phyloP scores from a whole-genome alignment of 2,888 invertebrate genomes.

The Acronicta aceris region DNA sequence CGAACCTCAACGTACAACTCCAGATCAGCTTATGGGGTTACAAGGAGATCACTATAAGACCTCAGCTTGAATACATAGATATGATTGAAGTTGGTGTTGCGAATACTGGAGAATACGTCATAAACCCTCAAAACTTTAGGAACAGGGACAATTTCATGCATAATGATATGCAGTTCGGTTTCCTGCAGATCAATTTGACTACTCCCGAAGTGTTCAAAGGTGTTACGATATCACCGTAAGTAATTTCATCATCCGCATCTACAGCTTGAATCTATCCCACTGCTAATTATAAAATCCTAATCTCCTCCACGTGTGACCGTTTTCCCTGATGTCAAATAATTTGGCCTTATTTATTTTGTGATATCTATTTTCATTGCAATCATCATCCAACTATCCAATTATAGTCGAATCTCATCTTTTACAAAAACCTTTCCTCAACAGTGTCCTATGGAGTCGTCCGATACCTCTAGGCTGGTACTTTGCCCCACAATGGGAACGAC shows the following conservation, averaged over 20 bases:
- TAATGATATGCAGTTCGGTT: slow-evolving; percentile 95
- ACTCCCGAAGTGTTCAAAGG: slow-evolving; percentile 92
- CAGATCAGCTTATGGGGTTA: slow-evolving; percentile 97
- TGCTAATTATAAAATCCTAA: too few relatives aligned
- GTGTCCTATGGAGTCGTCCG: slow-evolving; percentile 96
- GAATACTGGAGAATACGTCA: slow-evolving; percentile 92
- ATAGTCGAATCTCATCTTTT: too few relatives aligned
- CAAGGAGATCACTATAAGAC: slow-evolving; percentile 94
- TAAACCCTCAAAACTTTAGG: slow-evolving; percentile 92
- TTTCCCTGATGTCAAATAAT: too few relatives aligned
- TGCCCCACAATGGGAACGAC: slow-evolving; percentile 95
- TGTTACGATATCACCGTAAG: slow-evolving; percentile 93
- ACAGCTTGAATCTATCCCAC: not conserved
- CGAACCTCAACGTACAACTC: slow-evolving; percentile 93
- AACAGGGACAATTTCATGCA: slow-evolving; percentile 91
- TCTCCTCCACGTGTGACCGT: too few relatives aligned
- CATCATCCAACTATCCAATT: too few relatives aligned
- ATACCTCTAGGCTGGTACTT: slow-evolving; percentile 98
- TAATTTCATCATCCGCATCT: slow-evolving; percentile 55
- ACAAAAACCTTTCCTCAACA: slow-evolving; percentile 55
- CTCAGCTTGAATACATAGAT: slow-evolving; percentile 95
- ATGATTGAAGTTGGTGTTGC: slow-evolving; percentile 91
- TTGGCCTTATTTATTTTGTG: too few relatives aligned
- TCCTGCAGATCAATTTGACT: slow-evolving; percentile 95
- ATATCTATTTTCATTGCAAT: too few relatives aligned